Evolutionary conservation across 2,888 invertebrate species (phyloP), one percentile per base, ranked within the genome.

Genomic region (Brachyptera risi): DNA sequence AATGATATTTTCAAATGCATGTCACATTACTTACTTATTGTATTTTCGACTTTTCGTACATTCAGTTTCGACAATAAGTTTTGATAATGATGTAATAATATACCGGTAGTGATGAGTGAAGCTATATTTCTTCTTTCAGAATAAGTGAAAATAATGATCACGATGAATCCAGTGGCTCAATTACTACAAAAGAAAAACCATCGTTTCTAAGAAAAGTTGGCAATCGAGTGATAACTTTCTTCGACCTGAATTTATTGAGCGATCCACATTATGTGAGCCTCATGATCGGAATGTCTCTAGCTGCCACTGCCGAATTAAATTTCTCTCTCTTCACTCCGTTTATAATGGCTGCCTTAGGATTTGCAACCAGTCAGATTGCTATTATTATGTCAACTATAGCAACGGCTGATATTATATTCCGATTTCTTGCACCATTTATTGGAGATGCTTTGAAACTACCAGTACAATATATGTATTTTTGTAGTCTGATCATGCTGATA

Each of bases 191-290:
- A n/a, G n/a, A n/a, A n/a, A n/a, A n/a, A n/a, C n/a, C n/a, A n/a
- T n/a, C n/a, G n/a, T n/a, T n/a, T n/a, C n/a, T n/a, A n/a, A n/a
- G 13, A n/a, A n/a, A 26, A 15, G 15, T 54, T 19, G 23, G 38
- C 13, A 7, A 82, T 69, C 84, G 84, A 70, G 68, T 84, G 17
- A 75, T 82, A 0, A 73, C 77, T 17, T 79, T 83, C 63, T 86
- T 86, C 69, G 87, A 87, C 72, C 73, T 88, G 57, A 82, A 81
- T 42, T 75, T 88, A 44, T 72, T 88, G n/a, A 79, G 75, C 64
- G 87, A 88, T 73, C 83, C 83, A 23, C 77, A 83, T 66, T 88
- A 85, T 69, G 79, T 86, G 1, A 87, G 83, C 68, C 83, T 87
- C 64, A 79, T 86, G 76, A 61, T 86, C 49, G 87, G 87, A 15